These are phyloP conservation scores for Catharus bicknelli DNA, from an alignment of 2,113 vertebrate species.

Conservation along the genomic window DNA sequence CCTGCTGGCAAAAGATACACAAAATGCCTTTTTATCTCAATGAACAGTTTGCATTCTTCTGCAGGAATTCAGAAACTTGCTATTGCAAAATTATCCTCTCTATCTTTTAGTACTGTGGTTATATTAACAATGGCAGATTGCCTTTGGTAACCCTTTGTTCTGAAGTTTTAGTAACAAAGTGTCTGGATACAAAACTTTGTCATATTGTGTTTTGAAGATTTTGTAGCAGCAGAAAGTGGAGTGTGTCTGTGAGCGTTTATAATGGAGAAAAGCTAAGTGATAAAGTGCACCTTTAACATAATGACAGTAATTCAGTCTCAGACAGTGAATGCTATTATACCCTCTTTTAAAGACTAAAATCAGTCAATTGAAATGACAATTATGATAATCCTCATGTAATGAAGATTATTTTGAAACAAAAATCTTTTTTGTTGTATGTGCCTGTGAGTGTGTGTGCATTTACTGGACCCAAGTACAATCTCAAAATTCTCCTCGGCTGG, in stretches of 20 bases:
- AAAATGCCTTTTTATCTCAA: constrained; percentile 17
- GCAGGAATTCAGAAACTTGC: not conserved
- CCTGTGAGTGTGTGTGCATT: not conserved
- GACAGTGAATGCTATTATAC: constrained; percentile 54
- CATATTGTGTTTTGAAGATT: constrained; percentile 27
- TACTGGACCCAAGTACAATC: constrained; percentile 1
- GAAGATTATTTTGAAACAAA: constrained; percentile 70
- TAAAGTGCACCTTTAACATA: constrained; percentile 56
- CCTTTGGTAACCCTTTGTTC: constrained; percentile 28
- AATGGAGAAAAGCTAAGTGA: constrained; percentile 53
- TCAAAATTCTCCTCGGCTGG: not conserved
- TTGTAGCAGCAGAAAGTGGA: not conserved
- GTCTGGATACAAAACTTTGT: constrained; percentile 42
- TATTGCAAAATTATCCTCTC: not conserved
- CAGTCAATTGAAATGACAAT: constrained; percentile 67
- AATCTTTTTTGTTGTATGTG: not conserved
- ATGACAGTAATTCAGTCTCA: constrained; percentile 57
- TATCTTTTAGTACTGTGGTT: not conserved
- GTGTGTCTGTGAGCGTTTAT: constrained; percentile 32
- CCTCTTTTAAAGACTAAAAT: constrained; percentile 60
- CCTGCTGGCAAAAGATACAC: constrained; percentile 24
- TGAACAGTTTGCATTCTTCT: constrained; percentile 1
- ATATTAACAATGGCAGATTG: not conserved
- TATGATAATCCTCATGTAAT: constrained; percentile 55
- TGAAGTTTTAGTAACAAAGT: constrained; percentile 27